A percentile compares a stretch with the other conserved stretches of the same genome.
Evolutionary conservation across 2,888 invertebrate species (phyloP).

Genomic region (Perizoma affinitatum): DNA sequence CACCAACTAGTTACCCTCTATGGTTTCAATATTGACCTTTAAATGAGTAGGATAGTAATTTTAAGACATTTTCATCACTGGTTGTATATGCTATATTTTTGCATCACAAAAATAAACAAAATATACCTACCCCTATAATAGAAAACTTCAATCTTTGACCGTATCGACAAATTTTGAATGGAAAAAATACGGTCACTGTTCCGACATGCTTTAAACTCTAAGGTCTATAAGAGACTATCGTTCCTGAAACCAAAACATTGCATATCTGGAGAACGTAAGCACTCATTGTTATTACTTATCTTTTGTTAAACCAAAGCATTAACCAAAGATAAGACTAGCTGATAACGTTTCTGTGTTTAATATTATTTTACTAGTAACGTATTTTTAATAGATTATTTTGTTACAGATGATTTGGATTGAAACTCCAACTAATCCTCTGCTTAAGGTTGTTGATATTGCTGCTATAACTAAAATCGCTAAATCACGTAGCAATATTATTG

Average conservation of each 20-base stretch:
- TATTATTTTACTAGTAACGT: too few species aligned
- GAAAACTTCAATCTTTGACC: too few species aligned
- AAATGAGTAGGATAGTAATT: too few species aligned
- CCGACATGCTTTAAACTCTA: too few species aligned
- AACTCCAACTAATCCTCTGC: conserved; percentile 96
- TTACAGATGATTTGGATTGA: conserved; percentile 95
- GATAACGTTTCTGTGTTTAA: conserved; percentile 19
- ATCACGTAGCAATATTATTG: conserved; percentile 83
- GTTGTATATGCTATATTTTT: too few species aligned
- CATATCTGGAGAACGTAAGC: conserved; percentile 39
- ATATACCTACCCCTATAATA: too few species aligned
- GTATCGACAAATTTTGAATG: too few species aligned
- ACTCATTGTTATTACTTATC: conserved; percentile 27
- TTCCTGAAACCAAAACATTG: conserved; percentile 43
- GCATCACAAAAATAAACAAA: too few species aligned
- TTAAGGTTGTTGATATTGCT: conserved; percentile 95
- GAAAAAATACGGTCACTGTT: too few species aligned
- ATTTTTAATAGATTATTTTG: conserved; percentile 23
- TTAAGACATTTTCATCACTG: too few species aligned
- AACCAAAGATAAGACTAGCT: conserved; percentile 32
- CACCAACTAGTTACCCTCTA: too few species aligned
- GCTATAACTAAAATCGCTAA: conserved; percentile 85
- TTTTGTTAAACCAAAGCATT: conserved; percentile 18
- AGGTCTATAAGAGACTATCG: conserved; percentile 7
- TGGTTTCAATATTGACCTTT: too few species aligned